Conservation (phyloP, 2,113 vertebrate genomes). For the Shinisaurus crocodilurus region DNA sequence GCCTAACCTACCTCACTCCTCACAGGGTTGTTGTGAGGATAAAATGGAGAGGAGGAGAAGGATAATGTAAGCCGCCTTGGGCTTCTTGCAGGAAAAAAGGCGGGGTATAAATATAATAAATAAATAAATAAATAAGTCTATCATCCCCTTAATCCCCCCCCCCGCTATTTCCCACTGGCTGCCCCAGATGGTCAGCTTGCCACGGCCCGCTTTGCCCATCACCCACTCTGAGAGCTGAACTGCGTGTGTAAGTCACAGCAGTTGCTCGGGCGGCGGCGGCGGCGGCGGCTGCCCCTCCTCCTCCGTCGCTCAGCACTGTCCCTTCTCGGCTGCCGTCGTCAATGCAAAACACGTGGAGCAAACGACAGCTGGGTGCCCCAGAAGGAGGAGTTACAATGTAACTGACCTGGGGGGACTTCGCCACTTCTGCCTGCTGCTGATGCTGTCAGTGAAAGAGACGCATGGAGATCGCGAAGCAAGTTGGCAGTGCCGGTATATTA, state of each 20-base stretch:
- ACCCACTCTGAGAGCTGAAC: background rate
- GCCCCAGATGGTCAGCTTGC: too few relatives aligned
- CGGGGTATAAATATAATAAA: too few relatives aligned
- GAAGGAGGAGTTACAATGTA: background rate
- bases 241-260: background rate
- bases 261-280: too few relatives aligned
- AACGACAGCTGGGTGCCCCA: background rate
- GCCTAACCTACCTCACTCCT: too few relatives aligned
- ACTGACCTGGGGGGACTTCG: background rate
- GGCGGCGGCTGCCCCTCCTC: background rate
- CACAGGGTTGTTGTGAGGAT: too few relatives aligned
- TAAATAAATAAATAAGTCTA: too few relatives aligned
- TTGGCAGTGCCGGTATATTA: background rate
- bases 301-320: background rate
- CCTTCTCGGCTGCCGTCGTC: constrained; percentile 4
- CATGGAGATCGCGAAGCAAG: background rate
- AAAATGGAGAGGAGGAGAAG: too few relatives aligned
- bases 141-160: too few relatives aligned
- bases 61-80: too few relatives aligned
- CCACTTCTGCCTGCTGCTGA: background rate
- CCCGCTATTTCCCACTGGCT: background rate
- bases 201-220: too few relatives aligned
- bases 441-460: too few relatives aligned
- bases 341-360: background rate
- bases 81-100: too few relatives aligned